Evolutionary conservation across 2,113 vertebrate species (phyloP).

Genomic region (Calyptomena viridis): DNA sequence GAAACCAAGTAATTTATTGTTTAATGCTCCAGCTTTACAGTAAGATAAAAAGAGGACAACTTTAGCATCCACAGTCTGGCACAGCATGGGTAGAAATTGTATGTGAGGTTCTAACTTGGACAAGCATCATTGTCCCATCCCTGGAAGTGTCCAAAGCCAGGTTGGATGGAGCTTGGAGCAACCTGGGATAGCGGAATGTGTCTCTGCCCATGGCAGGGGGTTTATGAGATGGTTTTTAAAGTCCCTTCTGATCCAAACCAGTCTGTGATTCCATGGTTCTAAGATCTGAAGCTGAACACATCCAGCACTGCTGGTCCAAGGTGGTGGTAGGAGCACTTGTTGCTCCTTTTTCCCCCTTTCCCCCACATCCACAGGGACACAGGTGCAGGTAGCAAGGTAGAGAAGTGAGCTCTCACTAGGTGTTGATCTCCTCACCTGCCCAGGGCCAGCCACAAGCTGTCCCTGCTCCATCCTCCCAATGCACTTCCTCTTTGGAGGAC

Average conservation of each 20-base stretch:
- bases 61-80: slow-evolving; percentile 11
- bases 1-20: not conserved
- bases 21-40: not conserved
- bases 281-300: not conserved
- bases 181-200: not conserved
- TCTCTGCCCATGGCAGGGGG: not conserved
- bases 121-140: not conserved
- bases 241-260: not conserved
- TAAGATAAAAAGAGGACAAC: not conserved
- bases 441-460: not conserved
- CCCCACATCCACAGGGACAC: not conserved
- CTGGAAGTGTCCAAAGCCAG: not conserved
- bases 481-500: not conserved
- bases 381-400: not conserved
- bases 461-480: not conserved
- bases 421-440: not conserved
- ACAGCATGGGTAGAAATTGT: not conserved
- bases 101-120: slow-evolving; percentile 10
- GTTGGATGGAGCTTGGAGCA: not conserved
- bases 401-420: not conserved
- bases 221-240: not conserved
- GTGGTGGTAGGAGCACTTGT: not conserved
- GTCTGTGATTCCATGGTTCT: not conserved
- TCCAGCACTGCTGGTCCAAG: not conserved
- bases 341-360: not conserved